Conservation (phyloP, 2,797 vertebrate genomes). For the Oreochromis mossambicus region DNA sequence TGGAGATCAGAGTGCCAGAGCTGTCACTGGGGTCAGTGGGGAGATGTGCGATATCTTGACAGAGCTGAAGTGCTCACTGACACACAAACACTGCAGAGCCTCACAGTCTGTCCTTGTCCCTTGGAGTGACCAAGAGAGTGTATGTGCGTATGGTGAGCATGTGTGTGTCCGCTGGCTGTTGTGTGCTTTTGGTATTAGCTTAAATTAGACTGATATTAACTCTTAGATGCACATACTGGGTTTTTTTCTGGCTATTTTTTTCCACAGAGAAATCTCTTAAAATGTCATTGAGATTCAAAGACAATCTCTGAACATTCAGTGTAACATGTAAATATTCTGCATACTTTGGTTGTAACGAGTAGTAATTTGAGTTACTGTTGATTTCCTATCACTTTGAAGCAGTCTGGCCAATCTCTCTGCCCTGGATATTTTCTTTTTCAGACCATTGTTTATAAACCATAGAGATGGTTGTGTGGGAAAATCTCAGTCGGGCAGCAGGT, state of each 20-base stretch:
- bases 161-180: background rate
- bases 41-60: constrained; percentile 52
- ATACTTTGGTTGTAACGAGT: background rate
- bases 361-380: background rate
- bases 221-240: background rate
- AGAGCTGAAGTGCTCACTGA: constrained; percentile 45
- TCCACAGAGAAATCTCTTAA: background rate
- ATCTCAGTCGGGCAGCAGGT: background rate
- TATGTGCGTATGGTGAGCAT: background rate
- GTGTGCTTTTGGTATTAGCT: background rate
- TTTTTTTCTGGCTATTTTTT: accelerated
- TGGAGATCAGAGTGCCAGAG: constrained; percentile 11
- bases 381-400: background rate
- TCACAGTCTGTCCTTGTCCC: constrained; percentile 10
- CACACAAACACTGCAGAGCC: constrained; percentile 13
- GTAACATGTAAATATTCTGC: background rate
- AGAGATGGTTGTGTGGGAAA: background rate
- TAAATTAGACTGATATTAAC: background rate
- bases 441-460: background rate
- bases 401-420: background rate
- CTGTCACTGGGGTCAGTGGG: constrained; percentile 36
- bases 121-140: background rate
- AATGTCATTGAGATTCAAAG: background rate
- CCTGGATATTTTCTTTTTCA: background rate
- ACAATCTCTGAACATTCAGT: background rate